A percentile compares a stretch with the other conserved stretches of the same genome.
Evolutionary conservation across 2,888 invertebrate species (phyloP).

Genomic region (Eristalis arbustorum): DNA sequence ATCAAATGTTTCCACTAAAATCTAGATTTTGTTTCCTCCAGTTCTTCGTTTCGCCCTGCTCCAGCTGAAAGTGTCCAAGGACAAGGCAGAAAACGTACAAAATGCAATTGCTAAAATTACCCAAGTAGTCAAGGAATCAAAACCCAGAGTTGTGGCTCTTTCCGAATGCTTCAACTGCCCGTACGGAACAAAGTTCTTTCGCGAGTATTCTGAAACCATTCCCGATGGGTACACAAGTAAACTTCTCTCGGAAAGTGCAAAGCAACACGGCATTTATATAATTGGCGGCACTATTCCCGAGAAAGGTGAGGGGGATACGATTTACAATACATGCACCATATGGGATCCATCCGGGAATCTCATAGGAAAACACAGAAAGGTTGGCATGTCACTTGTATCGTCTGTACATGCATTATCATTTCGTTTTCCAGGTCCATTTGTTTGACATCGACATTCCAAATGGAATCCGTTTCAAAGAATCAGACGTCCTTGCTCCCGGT

Average conservation of each 20-base stretch:
- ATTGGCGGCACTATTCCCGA: constrained; percentile 97
- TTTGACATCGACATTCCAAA: constrained; percentile 98
- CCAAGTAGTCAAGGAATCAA: constrained; percentile 84
- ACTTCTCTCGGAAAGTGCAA: constrained; percentile 88
- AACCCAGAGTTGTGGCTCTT: constrained; percentile 85
- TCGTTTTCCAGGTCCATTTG: constrained; percentile 84
- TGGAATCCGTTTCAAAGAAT: constrained; percentile 95
- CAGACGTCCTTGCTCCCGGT: constrained; percentile 90
- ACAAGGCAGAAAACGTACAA: constrained; percentile 88
- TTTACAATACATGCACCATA: constrained; percentile 94
- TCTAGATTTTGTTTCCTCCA: constrained; percentile 26
- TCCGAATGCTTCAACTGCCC: constrained; percentile 98
- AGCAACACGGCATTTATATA: constrained; percentile 87
- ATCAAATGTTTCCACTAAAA: not conserved
- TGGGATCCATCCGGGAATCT: constrained; percentile 90
- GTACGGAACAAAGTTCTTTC: constrained; percentile 93
- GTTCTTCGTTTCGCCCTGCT: constrained; percentile 85
- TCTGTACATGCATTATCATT: not conserved
- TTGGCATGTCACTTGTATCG: constrained; percentile 74
- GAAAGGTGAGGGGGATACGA: constrained; percentile 81
- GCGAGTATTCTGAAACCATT: constrained; percentile 91
- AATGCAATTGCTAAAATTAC: constrained; percentile 87
- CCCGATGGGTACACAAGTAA: constrained; percentile 88
- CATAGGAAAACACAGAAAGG: constrained; percentile 91
- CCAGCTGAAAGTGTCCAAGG: constrained; percentile 89